Conservation (phyloP, 2,113 vertebrate genomes). For the Paradoxurus hermaphroditus region DNA sequence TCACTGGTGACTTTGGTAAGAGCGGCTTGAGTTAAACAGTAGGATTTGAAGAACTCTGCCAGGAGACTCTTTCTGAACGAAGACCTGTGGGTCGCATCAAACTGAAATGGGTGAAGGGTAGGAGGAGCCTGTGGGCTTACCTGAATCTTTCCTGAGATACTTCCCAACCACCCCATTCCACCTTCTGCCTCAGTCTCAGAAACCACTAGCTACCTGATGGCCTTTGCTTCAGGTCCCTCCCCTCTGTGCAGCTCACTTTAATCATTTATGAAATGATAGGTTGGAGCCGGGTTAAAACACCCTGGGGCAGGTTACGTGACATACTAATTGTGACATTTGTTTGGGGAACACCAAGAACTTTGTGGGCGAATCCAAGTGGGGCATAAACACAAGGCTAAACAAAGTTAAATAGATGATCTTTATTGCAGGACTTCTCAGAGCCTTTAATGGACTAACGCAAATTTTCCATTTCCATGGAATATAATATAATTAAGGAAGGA, state of each 20-base stretch:
- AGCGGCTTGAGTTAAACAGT: too few relatives aligned
- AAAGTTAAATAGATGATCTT: not conserved
- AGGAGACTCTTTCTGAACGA: not conserved
- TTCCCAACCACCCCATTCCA: not conserved
- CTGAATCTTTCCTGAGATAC: not conserved
- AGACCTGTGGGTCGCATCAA: not conserved
- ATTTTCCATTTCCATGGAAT: not conserved
- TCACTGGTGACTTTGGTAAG: too few relatives aligned
- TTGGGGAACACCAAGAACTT: conserved; percentile 5
- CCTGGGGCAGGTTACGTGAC: not conserved
- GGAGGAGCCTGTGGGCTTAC: not conserved
- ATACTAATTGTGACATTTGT: conserved; percentile 15
- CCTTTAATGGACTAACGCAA: not conserved
- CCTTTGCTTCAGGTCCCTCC: not conserved
- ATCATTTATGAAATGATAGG: not conserved
- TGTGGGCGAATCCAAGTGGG: not conserved
- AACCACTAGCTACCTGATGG: not conserved
- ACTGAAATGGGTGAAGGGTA: not conserved
- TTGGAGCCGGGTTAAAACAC: not conserved
- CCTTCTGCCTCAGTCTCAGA: not conserved
- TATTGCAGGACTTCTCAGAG: not conserved
- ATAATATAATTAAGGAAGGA: conserved; percentile 9
- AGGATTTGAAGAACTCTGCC: not conserved
- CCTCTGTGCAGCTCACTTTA: not conserved
- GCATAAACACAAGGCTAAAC: not conserved